A percentile compares a stretch with the other conserved stretches of the same genome.
Conservation (phyloP, 2,113 vertebrate genomes). For the Apodemus sylvaticus region DNA sequence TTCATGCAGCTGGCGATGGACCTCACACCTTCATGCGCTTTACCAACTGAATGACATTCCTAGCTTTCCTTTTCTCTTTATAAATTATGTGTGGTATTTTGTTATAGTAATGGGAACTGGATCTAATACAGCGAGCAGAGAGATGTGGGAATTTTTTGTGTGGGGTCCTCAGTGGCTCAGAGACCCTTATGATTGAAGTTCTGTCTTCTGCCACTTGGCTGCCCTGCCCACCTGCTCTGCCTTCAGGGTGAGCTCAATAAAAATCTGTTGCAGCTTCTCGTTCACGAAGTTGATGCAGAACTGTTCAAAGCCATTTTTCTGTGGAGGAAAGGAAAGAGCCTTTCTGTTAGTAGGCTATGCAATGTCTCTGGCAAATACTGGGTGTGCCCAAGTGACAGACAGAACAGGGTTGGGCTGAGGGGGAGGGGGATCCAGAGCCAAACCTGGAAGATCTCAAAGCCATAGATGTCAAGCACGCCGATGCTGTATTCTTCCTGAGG, state of each 20-base stretch:
- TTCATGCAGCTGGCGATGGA: neutral
- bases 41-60: neutral
- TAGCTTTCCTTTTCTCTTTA: neutral
- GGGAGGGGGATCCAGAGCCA: neutral
- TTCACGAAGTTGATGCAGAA: constrained; percentile 99
- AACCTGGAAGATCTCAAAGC: constrained; percentile 99
- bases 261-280: constrained; percentile 98
- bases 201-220: neutral
- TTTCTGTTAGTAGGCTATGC: neutral
- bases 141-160: neutral
- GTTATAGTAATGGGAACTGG: no score
- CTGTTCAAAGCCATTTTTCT: constrained; percentile 99
- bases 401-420: neutral
- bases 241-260: constrained; percentile 98
- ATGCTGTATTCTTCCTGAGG: constrained; percentile 94
- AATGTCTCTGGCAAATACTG: neutral
- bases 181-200: neutral
- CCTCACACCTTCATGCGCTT: neutral
- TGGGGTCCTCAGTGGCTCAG: neutral
- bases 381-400: neutral
- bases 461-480: constrained; percentile 97
- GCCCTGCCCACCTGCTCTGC: constrained; percentile 92
- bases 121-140: neutral
- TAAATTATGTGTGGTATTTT: neutral
- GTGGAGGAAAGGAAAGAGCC: neutral